Evolutionary conservation across 2,797 vertebrate species (phyloP).

Genomic region (Kryptolebias ocellatus): DNA sequence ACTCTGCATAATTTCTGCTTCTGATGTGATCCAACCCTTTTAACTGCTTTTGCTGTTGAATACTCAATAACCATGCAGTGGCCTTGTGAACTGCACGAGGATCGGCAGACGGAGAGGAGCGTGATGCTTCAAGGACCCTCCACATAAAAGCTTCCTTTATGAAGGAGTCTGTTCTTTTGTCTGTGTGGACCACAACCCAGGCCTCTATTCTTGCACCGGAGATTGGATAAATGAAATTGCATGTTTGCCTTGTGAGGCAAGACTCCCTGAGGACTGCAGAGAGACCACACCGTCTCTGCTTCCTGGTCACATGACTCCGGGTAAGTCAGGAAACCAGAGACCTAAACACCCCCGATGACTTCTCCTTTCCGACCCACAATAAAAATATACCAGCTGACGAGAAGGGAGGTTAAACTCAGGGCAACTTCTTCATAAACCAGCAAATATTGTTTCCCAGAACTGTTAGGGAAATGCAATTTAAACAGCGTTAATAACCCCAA

Average conservation of each 20-base stretch:
- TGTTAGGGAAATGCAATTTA: neutral
- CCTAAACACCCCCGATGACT: slow-evolving; percentile 53
- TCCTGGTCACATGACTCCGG: slow-evolving; percentile 73
- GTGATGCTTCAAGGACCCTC: slow-evolving; percentile 62
- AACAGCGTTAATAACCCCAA: neutral
- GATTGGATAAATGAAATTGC: slow-evolving; percentile 71
- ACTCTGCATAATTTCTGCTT: slow-evolving; percentile 34
- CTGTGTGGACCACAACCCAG: slow-evolving; percentile 58
- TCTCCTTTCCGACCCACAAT: slow-evolving; percentile 22
- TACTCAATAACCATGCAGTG: slow-evolving; percentile 26
- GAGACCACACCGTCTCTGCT: slow-evolving; percentile 63
- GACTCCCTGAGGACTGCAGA: slow-evolving; percentile 63
- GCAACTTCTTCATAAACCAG: slow-evolving; percentile 34
- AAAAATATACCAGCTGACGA: slow-evolving; percentile 67
- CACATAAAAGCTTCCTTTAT: slow-evolving; percentile 68
- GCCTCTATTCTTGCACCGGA: slow-evolving; percentile 68
- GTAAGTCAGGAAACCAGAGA: slow-evolving; percentile 73
- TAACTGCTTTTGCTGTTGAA: slow-evolving; percentile 23
- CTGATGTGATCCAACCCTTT: slow-evolving; percentile 27
- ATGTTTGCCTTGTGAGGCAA: slow-evolving; percentile 70
- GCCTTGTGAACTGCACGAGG: slow-evolving; percentile 45
- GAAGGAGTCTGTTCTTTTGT: slow-evolving; percentile 65
- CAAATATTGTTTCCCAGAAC: slow-evolving; percentile 29
- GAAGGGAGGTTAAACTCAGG: slow-evolving; percentile 64
- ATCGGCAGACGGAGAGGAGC: slow-evolving; percentile 35